Evolutionary conservation across 1,140 invertebrate genomes (phyloP), one percentile per base, ranked within the genome.

Genomic region (Drosophila obscura): DNA sequence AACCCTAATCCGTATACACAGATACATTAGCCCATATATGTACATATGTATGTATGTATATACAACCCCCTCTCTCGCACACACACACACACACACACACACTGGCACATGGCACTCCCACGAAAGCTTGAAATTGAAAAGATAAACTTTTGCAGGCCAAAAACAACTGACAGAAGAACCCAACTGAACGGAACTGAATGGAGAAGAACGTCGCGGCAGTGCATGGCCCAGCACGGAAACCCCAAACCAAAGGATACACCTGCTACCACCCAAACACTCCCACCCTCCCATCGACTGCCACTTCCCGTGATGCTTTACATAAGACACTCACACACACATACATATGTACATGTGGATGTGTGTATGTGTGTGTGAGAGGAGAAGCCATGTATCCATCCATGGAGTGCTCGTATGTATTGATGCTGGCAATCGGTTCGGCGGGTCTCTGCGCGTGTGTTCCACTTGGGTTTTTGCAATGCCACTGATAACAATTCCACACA

Each of bases 101-200:
- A n/a, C n/a, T 19, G 19, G 9, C 1, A 35, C 28, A 52, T 65
- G 61, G 49, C 46, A 46, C 55, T 61, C 56, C 62, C 62, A 58
- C 73, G 48, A 63, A 48, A 76, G 63, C 63, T 65, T 57, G 73
- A 82, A 87, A 87, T 87, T 87, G 82, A 87, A 87, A 87, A 87
- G 83, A 87, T 87, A 87, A 87, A 87, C 82, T 87, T 69, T 87
- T 88, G 74, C 67, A 67, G 79, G 58, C 75, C 82, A 76, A 77
- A 77, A 80, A 79, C 59, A 73, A 82, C 66, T 69, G 67, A 71
- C 43, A 63, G 55, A 65, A 39, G 35, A 39, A 39, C 35, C 35
- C 35, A 39, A 39, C 35, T 39, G 35, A 39, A 39, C 35, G 35
- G 35, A 39, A 59, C 26, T 39, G 22, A 53, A 48, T 39, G 35